These are phyloP conservation scores for Melierax canorus DNA, from an alignment of 2,113 vertebrate genomes.

Conservation along the genomic window DNA sequence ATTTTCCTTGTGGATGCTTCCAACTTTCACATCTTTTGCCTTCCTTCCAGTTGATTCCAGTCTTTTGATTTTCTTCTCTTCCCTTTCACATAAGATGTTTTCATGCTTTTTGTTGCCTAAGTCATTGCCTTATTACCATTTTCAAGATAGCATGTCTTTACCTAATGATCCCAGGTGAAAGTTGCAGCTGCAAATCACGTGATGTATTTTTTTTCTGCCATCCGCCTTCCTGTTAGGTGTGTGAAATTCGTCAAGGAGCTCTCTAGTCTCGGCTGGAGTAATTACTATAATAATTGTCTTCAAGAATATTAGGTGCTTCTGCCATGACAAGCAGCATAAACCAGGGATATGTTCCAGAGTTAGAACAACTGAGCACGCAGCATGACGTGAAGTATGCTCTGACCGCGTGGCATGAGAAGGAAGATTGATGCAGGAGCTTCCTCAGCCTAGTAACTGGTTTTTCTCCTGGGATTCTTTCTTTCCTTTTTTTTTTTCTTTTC, in stretches of 20 bases:
- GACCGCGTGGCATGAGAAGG: conserved; percentile 15
- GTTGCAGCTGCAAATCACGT: not conserved
- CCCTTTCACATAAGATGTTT: not conserved
- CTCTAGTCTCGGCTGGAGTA: not conserved
- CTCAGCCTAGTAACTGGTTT: conserved; percentile 45
- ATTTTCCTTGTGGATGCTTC: not conserved
- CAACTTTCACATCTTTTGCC: not conserved
- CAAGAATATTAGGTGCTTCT: conserved; percentile 5
- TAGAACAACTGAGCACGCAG: not conserved
- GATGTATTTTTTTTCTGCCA: not conserved
- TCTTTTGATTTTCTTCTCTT: not conserved
- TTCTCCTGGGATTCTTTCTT: conserved; percentile 59
- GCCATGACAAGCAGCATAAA: not conserved
- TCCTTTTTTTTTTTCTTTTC: conserved; percentile 33
- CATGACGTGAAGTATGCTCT: not conserved
- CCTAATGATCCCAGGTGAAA: not conserved
- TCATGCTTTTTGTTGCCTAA: not conserved
- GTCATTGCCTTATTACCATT: not conserved
- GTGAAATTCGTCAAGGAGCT: not conserved
- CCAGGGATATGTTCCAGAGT: conserved; percentile 20
- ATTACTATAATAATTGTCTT: not conserved
- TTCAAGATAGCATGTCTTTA: not conserved
- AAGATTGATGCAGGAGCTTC: not conserved
- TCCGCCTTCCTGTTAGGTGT: not conserved
- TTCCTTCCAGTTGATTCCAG: not conserved